Evolutionary conservation across 2,888 invertebrate species (phyloP), one percentile per base, ranked within the genome.

Genomic region (Parasteatoda lunata): DNA sequence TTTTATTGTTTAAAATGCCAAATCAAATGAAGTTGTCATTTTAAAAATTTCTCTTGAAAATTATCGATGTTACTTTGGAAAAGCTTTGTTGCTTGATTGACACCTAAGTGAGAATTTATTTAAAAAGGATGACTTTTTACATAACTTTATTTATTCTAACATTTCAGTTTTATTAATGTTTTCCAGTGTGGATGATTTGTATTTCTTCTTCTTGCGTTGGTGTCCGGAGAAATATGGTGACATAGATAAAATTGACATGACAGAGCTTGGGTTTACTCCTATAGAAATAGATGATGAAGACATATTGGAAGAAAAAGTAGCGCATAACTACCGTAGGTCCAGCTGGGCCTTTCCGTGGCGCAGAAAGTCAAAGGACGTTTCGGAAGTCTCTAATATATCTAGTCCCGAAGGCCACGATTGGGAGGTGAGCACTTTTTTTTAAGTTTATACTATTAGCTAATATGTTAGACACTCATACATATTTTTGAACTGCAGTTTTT

Each of bases 191-290:
- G 98, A 99, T 92, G 97, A 98, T 92, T 94, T 99, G 90, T 99
- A 97, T 94, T 96, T 96, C 93, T 99, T 99, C 94, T 95, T 99
- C 91, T 96, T 97, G 91, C 96, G 97, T 91, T 99, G 99, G 99
- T 97, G 97, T 89, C 97, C 98, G 64, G 96, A 97, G 91, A 94
- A 98, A 90, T 98, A 98, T 93, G 98, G 98, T 79, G 97, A 97
- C 90, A 93, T 97, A 90, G 96, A 95, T 91, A 95, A 95, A 91
- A 94, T 96, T 90, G 95, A 95, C 92, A 89, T 96, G 90, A 93
- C 94, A 90, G 94, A 94, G 89, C 94, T 96, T 89, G 97, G 97
- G 78, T 97, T 95, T 92, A 95, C 95, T 91, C 94, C 97, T 90
- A 96, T 97, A 89, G 96, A 97, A 93, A 95, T 96, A 91, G 94